These are phyloP conservation scores for Unio delphinus DNA, from an alignment of 2,888 invertebrate genomes.

Conservation along the genomic window DNA sequence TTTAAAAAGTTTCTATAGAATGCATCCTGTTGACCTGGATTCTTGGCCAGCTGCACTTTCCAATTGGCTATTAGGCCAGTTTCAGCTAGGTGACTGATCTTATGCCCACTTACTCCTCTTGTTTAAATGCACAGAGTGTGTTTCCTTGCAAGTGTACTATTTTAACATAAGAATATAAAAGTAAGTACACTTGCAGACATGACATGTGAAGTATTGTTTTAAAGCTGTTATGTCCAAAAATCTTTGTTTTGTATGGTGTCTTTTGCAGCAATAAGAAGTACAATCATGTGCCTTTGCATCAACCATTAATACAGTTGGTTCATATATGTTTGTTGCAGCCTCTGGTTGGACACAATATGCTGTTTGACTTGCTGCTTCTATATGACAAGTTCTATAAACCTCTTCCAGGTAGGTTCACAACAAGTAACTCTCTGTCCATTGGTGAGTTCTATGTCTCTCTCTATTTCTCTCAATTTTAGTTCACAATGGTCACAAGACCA, in stretches of 20 bases:
- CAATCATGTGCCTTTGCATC: too few relatives aligned
- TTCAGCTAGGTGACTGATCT: too few relatives aligned
- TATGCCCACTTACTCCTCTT: too few relatives aligned
- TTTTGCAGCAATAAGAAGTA: too few relatives aligned
- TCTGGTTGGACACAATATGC: constrained; percentile 83
- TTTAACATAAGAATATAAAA: background rate
- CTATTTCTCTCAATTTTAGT: constrained; percentile 1
- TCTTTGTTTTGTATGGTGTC: too few relatives aligned
- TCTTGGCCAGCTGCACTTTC: too few relatives aligned
- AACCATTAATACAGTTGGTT: background rate
- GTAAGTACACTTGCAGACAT: background rate
- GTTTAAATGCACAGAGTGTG: too few relatives aligned
- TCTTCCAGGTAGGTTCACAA: constrained; percentile 75
- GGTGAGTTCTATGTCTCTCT: background rate
- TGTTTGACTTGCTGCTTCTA: constrained; percentile 81
- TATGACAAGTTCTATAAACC: constrained; percentile 82
- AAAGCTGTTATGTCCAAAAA: too few relatives aligned
- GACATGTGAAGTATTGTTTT: background rate
- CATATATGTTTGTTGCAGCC: constrained; percentile 72
- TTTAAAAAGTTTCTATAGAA: too few relatives aligned
- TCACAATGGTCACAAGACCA: too few relatives aligned
- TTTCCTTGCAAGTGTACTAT: background rate
- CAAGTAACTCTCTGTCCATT: background rate
- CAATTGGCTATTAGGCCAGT: too few relatives aligned
- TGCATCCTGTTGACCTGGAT: too few relatives aligned